phyloP scores from a whole-genome alignment of 1,140 invertebrate species.

The Nymphalis io region DNA sequence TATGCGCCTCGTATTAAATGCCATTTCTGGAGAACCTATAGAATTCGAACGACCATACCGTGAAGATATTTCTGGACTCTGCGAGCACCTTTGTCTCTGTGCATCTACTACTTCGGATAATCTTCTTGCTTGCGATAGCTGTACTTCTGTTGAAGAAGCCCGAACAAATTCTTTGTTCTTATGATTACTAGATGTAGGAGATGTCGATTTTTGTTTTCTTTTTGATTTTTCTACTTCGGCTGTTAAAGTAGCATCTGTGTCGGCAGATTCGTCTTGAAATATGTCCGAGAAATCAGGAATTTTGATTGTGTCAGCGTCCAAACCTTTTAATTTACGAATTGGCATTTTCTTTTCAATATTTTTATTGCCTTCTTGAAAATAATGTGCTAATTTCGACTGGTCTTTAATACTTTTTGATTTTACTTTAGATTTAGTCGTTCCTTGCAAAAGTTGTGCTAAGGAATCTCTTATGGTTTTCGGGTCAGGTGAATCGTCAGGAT shows the following conservation, averaged over 20 bases:
- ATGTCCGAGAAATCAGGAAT: slow-evolving; percentile 54
- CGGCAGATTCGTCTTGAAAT: slow-evolving; percentile 52
- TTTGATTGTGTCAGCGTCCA: slow-evolving; percentile 58
- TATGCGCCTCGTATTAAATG: slow-evolving; percentile 56
- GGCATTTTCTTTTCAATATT: slow-evolving; percentile 43
- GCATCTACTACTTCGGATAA: slow-evolving; percentile 51
- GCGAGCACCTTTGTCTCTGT: slow-evolving; percentile 45
- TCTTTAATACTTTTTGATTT: slow-evolving; percentile 42
- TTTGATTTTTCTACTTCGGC: slow-evolving; percentile 34
- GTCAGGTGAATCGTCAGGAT: slow-evolving; percentile 65
- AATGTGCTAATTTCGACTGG: slow-evolving; percentile 45
- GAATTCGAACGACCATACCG: slow-evolving; percentile 55
- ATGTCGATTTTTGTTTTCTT: slow-evolving; percentile 40
- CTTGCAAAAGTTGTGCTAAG: slow-evolving; percentile 56
- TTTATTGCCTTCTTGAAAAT: slow-evolving; percentile 45
- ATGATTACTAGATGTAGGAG: slow-evolving; percentile 35
- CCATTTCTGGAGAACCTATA: slow-evolving; percentile 50
- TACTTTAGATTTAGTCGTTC: slow-evolving; percentile 44
- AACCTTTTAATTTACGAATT: slow-evolving; percentile 56
- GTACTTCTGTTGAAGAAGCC: slow-evolving; percentile 47
- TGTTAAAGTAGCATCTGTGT: slow-evolving; percentile 55
- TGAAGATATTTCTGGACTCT: slow-evolving; percentile 47
- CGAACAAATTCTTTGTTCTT: slow-evolving; percentile 44
- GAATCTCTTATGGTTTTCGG: slow-evolving; percentile 57
- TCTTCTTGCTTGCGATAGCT: slow-evolving; percentile 38